Conservation (phyloP, 2,888 invertebrate genomes). For the Operophtera brumata region DNA sequence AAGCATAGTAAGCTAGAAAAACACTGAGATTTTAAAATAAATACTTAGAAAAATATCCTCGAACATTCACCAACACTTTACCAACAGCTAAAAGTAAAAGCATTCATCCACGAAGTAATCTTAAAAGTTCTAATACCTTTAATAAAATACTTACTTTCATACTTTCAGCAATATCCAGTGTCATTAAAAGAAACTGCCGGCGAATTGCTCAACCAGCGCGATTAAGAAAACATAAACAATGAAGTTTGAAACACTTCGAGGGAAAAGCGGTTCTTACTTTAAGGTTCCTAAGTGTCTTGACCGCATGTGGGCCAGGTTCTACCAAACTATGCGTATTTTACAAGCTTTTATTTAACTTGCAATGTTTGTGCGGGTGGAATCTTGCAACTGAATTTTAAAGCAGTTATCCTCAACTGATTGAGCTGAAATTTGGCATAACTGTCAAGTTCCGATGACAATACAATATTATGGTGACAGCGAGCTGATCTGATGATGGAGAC, state of each 20-base stretch:
- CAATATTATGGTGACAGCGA: too few species aligned
- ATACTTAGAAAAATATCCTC: background rate
- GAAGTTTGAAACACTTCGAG: constrained; percentile 1
- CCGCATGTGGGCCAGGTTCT: background rate
- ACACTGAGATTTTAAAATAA: too few species aligned
- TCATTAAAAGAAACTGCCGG: constrained; percentile 5
- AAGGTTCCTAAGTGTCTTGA: background rate
- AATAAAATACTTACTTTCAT: constrained; percentile 9
- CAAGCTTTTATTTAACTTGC: too few species aligned
- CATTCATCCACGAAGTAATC: background rate
- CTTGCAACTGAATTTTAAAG: too few species aligned
- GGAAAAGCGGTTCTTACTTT: background rate
- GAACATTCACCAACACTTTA: background rate
- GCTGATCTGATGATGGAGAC: too few species aligned
- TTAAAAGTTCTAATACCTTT: constrained; percentile 5
- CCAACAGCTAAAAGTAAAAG: background rate
- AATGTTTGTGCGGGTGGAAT: too few species aligned
- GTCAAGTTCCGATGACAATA: too few species aligned
- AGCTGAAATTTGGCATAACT: too few species aligned
- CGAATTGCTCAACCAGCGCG: background rate
- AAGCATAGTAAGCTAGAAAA: too few species aligned
- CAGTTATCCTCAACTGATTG: too few species aligned
- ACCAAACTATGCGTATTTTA: background rate
- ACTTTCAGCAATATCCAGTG: constrained; percentile 4
- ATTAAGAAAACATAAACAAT: constrained; percentile 6